A percentile compares a stretch with the other conserved stretches of the same genome.
phyloP scores from a whole-genome alignment of 1,140 invertebrate species.

The Holotrichia oblita region DNA sequence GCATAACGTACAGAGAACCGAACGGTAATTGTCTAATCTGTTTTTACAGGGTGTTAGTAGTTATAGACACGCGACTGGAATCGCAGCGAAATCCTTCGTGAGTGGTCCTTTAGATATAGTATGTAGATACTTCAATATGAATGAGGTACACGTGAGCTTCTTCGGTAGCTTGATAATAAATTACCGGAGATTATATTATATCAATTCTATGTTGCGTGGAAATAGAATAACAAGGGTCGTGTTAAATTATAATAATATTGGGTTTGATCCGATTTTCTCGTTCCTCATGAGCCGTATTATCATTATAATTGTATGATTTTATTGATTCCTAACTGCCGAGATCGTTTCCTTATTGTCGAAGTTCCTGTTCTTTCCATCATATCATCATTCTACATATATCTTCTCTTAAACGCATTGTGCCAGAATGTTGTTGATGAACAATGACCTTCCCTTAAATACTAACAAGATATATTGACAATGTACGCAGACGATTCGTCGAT shows the following conservation, averaged over 20 bases:
- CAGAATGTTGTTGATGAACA: neutral
- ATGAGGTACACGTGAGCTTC: neutral
- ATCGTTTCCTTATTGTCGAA: too few species aligned
- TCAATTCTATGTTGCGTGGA: neutral
- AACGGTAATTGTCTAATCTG: slow-evolving; percentile 30
- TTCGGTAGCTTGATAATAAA: neutral
- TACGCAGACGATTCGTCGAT: too few species aligned
- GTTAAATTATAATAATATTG: neutral
- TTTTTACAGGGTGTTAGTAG: slow-evolving; percentile 9
- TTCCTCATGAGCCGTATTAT: too few species aligned
- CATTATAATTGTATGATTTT: too few species aligned
- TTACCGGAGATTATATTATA: neutral
- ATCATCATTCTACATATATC: too few species aligned
- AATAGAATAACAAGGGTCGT: neutral
- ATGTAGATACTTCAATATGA: neutral
- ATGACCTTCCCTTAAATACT: neutral
- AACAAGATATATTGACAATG: too few species aligned
- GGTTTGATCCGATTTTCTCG: neutral
- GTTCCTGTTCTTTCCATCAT: too few species aligned
- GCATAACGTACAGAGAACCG: neutral
- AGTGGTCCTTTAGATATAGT: neutral
- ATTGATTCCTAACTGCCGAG: too few species aligned
- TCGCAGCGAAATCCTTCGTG: neutral
- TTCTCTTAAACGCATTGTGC: too few species aligned
- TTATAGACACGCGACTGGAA: slow-evolving; percentile 6